Base-by-base conservation (phyloP, 2,888 invertebrate genomes). In the Steromphala cineraria region DNA sequence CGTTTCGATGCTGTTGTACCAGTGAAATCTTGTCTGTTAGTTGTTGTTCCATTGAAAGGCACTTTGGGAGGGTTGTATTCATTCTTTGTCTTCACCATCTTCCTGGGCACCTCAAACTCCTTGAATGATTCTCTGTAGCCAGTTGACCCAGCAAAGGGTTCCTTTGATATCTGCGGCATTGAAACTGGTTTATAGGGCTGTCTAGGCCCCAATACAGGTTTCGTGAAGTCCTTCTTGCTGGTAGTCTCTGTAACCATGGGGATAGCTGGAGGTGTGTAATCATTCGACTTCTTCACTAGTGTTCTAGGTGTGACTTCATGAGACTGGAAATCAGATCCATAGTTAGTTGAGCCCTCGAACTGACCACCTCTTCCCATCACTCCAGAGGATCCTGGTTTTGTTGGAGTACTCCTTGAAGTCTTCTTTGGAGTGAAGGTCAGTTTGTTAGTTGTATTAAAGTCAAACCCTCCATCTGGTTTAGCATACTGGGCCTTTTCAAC, bases 101-200 rank as follows among this genome's bases (percentile, higher is more conserved):
- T 87, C 15, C 82, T 80, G 36, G 87, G 87, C 21, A 91, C 74
- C 8, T 89, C 88, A 82, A 92, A 89, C 78, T 87, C 86, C 56
- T 88, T 86, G 80, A 86, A 92, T 8, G 88, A 86, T 5, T 90
- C 87, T 28, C 88, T 85, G 85, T 93, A 92, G 56, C 89, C 90
- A 17, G 92, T 92, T 36, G 80, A 74, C 36, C 83, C 90, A 62
- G 88, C 86, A 75, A 92, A 91, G n/a, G 91, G 92, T 31, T 83
- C 86, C 21, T 87, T 86, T 17, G 90, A 89, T 67, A 81, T 79
- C 24, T 83, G 75, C 15, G 87, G 84, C 2, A 81, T 36, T 28
- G 88, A 86, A 31, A 80, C 82, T 2, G 92, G 92, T 81, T 87
- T 90, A 81, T 88, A 85, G 62, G 84, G 86, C 71, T 83, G 74